phyloP scores from a whole-genome alignment of 2,113 vertebrate species.

The Chaenogobius annularis region DNA sequence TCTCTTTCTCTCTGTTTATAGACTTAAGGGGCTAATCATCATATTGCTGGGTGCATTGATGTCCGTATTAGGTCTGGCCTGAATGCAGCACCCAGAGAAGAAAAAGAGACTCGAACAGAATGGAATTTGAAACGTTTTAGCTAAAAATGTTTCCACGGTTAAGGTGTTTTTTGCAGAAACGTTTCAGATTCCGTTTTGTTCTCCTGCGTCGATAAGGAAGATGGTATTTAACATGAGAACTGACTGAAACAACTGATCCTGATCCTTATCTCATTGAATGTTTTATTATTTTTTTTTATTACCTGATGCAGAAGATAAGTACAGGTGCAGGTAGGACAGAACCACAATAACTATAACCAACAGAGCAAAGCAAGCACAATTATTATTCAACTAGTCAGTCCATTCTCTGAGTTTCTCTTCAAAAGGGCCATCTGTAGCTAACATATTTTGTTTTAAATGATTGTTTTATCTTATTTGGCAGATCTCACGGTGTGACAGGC shows the following conservation, averaged over 20 bases:
- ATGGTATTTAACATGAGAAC: not conserved
- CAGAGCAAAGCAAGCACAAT: too few relatives aligned
- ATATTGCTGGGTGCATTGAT: not conserved
- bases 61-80: not conserved
- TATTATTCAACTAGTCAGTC: too few relatives aligned
- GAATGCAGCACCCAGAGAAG: not conserved
- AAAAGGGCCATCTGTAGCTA: too few relatives aligned
- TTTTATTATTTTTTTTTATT: too few relatives aligned
- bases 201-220: slow-evolving; percentile 59
- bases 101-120: slow-evolving; percentile 64
- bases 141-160: slow-evolving; percentile 83
- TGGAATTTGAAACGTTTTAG: slow-evolving; percentile 88
- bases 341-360: too few relatives aligned
- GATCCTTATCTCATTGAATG: too few relatives aligned
- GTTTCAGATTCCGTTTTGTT: slow-evolving; percentile 85
- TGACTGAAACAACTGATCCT: too few relatives aligned
- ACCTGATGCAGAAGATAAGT: too few relatives aligned
- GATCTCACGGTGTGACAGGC: slow-evolving; percentile 39
- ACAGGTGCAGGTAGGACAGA: too few relatives aligned
- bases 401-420: too few relatives aligned
- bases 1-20: too few relatives aligned
- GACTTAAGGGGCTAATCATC: slow-evolving; percentile 1
- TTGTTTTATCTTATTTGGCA: slow-evolving; percentile 4
- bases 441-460: too few relatives aligned
- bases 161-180: slow-evolving; percentile 87